These are phyloP conservation scores for Erithacus rubecula DNA, from an alignment of 2,797 vertebrate genomes.

Conservation along the genomic window DNA sequence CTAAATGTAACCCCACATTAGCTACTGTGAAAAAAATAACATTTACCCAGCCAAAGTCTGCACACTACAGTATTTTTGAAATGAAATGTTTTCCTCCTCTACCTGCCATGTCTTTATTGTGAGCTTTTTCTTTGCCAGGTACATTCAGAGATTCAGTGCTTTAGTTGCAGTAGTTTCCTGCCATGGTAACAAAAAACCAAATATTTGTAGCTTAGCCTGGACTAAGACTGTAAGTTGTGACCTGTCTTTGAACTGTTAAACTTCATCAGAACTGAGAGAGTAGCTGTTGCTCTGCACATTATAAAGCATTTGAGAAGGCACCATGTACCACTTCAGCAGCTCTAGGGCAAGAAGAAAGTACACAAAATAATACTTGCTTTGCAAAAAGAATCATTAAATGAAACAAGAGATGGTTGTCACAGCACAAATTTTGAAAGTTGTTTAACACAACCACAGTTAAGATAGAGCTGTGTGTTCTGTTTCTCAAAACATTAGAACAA, in stretches of 20 bases:
- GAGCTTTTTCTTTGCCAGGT: not conserved
- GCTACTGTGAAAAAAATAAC: not conserved
- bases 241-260: not conserved
- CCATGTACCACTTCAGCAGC: not conserved
- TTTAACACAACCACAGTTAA: not conserved
- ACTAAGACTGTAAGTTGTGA: not conserved
- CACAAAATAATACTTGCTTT: not conserved
- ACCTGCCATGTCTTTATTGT: rapidly evolving
- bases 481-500: not conserved
- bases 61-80: not conserved
- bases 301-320: not conserved
- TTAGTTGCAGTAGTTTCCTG: not conserved
- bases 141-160: not conserved
- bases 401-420: not conserved
- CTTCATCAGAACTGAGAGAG: not conserved
- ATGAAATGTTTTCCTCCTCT: not conserved
- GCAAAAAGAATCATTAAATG: not conserved
- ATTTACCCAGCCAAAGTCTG: not conserved
- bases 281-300: not conserved
- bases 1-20: not conserved
- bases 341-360: not conserved
- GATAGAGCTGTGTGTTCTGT: not conserved
- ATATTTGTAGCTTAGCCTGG: not conserved
- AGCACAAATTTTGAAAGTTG: not conserved
- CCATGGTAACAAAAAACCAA: not conserved